phyloP scores from a whole-genome alignment of 2,797 vertebrate genomes.

The Salmo trutta region DNA sequence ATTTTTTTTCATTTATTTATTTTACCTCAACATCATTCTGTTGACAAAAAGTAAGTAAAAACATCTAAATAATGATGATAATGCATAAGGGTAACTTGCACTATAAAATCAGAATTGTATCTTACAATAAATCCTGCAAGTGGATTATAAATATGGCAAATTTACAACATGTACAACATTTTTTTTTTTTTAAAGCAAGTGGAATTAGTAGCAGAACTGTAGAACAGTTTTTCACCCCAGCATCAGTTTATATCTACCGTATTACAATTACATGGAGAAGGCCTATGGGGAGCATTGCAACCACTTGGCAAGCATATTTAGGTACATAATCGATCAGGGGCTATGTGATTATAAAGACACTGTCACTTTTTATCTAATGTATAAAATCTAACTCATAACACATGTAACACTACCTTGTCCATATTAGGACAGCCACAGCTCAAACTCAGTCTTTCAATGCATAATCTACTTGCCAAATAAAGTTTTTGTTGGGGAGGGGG shows the following conservation, averaged over 20 bases:
- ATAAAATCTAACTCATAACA: too few relatives aligned
- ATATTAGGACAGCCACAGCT: neutral
- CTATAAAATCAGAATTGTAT: conserved; percentile 61
- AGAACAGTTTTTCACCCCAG: neutral
- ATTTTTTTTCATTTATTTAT: conserved; percentile 32
- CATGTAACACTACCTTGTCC: too few relatives aligned
- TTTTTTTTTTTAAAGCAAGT: conserved; percentile 25
- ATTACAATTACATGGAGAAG: neutral
- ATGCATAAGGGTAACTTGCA: conserved; percentile 46
- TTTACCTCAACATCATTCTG: conserved; percentile 55
- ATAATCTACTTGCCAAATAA: too few relatives aligned
- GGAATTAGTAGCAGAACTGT: conserved; percentile 1
- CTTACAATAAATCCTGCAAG: conserved; percentile 60
- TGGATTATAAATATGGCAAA: conserved; percentile 58
- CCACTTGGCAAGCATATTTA: neutral
- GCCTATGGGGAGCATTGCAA: neutral
- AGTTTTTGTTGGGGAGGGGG: neutral
- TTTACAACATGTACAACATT: conserved; percentile 56
- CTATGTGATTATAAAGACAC: neutral
- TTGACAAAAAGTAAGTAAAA: conserved; percentile 64
- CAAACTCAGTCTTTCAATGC: too few relatives aligned
- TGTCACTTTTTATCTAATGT: too few relatives aligned
- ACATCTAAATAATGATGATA: conserved; percentile 63
- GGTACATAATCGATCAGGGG: neutral
- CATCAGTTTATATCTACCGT: neutral